Base-by-base conservation (phyloP, 2,113 vertebrate species). In the Lycaon pictus region DNA sequence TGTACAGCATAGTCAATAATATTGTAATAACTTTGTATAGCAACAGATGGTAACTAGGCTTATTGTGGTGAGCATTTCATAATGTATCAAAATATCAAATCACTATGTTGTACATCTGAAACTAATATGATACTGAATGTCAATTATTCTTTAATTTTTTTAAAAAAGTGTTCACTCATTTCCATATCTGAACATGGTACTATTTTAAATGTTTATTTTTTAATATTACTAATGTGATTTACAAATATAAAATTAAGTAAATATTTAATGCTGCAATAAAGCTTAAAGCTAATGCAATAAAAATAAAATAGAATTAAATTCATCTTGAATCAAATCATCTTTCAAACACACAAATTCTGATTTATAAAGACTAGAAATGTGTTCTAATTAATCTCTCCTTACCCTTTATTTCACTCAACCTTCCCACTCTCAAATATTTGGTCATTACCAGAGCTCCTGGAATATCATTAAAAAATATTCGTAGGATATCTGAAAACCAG, bases 291-390 rank as follows among this genome's bases (percentile, higher is more conserved):
- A 93, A 62, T 69, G 4, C 11, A 93, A 90, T 67, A 82, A 60
- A 92, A 92, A 87, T 71, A 67, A 93, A 91, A 89, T 3, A 85
- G 20, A 60, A 29, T 4, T 29, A 71, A 86, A 71, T 79, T 92
- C 23, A 60, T 60, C 27, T 72, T 43, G 23, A 87, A 83, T 62
- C 13, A 84, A 79, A 53, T 11, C 25, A 85, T 67, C n/a, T 82
- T 71, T 90, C 7, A 93, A 56, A 71, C 23, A 35, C 37, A 86
- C 20, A 86, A 79, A 79, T 35, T 80, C 12, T 69, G 15, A 62
- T 25, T 82, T 96, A 23, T 71, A 65, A 95, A 93, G 43, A 19
- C 25, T 55, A 91, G 76, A 96, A 96, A 90, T 37, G 62, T 35
- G n/a, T 53, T 80, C 17, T 25, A 95, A 29, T 56, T 32, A 55